Base-by-base conservation (phyloP, 2,888 invertebrate genomes). In the Tupiocoris notatus region DNA sequence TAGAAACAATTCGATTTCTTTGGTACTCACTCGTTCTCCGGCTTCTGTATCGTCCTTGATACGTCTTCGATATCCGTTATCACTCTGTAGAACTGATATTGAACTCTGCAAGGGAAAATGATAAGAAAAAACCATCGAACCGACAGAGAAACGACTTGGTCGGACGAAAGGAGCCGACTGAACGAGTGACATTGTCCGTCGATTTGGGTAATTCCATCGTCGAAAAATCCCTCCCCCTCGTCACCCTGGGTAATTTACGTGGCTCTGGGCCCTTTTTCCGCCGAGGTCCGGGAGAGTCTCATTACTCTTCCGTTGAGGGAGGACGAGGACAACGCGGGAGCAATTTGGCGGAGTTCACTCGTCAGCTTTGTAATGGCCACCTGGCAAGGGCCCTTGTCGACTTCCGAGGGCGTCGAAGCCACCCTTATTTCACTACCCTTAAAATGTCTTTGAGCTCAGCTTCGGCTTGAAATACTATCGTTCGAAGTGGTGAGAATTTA, bases 171-270 rank as follows among this genome's bases (percentile, higher is more conserved):
- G 59, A 25, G 61, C 58, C 77, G 24, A 61, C 39, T 39, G 39
- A 64, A 65, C 70, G 70, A 77, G 77, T 77, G 75, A 77, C 77
- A 77, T 77, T 71, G 75, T 75, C 63, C 75, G 65, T 24, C 77
- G 62, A 76, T 77, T 77, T 76, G 71, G 76, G 77, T 77, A 71
- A 77, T 77, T 75, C 75, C 75, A 58, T 75, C 75, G 66, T 75
- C 75, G 66, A 75, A 75, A 39, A 39, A 39, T n/a, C 39, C 39
- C 39, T 39, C 12, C 39, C 65, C 65, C 22, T 64, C 54, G n/a
- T n/a, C 67, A 17, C 25, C 70, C 58, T 23, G 54, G 75, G 75
- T 75, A 75, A 75, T 75, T 75, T 75, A 22, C 61, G 54, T 56
- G 65, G n/a, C 59, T 66, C 66, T 22, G 59, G 65, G 66, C 66